These are phyloP conservation scores for Trichonephila clavata DNA, from an alignment of 1,140 invertebrate species.

Conservation along the genomic window DNA sequence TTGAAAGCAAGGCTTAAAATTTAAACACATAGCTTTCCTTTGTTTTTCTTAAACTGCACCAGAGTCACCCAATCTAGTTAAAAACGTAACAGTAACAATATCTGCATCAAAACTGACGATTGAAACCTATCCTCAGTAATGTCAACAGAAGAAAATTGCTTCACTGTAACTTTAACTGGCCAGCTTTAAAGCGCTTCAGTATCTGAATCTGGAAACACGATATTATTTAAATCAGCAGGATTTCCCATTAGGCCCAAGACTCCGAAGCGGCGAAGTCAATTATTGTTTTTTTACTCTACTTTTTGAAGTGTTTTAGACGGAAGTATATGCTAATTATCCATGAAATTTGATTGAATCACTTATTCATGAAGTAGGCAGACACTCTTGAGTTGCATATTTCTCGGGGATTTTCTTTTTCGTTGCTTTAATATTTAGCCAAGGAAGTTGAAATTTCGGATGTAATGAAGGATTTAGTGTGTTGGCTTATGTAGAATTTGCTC, in stretches of 20 bases:
- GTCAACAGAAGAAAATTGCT: conserved; percentile 1
- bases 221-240: conserved; percentile 50
- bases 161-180: conserved; percentile 27
- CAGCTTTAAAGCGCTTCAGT: background rate
- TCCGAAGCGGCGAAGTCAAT: background rate
- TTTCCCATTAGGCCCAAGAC: background rate
- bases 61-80: background rate
- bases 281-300: conserved; percentile 30
- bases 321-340: conserved; percentile 56
- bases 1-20: background rate
- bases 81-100: background rate
- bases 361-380: conserved; percentile 63
- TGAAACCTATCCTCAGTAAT: background rate
- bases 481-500: background rate
- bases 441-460: background rate
- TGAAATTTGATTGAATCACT: conserved; percentile 62
- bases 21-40: background rate
- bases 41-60: background rate
- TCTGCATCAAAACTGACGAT: background rate
- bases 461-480: background rate
- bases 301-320: background rate
- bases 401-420: background rate
- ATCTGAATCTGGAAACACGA: conserved; percentile 35
- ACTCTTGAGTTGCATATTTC: background rate
- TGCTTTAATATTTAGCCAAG: background rate